Evolutionary conservation across 2,113 vertebrate species (phyloP).

Genomic region (Aythya baeri): DNA sequence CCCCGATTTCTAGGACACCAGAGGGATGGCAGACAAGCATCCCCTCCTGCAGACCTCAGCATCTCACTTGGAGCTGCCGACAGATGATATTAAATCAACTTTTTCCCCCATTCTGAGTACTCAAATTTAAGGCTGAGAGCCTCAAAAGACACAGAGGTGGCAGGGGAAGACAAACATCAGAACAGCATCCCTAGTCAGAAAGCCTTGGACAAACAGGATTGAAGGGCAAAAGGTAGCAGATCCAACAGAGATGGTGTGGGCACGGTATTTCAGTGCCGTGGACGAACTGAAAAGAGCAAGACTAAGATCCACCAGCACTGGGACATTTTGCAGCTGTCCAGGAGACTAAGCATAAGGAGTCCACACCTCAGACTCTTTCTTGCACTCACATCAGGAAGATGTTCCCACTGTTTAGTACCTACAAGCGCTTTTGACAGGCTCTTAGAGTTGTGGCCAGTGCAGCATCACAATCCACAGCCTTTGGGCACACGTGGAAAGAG

Average conservation of each 20-base stretch:
- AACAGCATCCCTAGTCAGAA: neutral
- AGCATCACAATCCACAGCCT: neutral
- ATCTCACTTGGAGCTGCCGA: neutral
- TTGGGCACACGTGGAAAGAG: neutral
- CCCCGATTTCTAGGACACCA: neutral
- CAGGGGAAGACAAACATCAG: neutral
- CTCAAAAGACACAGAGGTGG: neutral
- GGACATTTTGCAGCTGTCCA: neutral
- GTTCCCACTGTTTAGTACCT: neutral
- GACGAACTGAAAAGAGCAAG: neutral
- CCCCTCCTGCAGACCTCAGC: neutral
- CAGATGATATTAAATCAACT: neutral
- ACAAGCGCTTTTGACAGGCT: neutral
- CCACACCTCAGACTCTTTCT: neutral
- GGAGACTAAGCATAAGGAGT: neutral
- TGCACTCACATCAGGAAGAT: accelerated
- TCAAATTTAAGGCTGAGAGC: neutral
- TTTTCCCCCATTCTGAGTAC: neutral
- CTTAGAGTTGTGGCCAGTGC: neutral
- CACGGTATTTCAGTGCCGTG: neutral
- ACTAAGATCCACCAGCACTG: neutral
- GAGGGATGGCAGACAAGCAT: neutral
- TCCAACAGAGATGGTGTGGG: neutral
- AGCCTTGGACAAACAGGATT: neutral
- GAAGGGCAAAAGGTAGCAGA: neutral